Evolutionary conservation across 2,797 vertebrate species (phyloP).

Genomic region (Urocyon cinereoargenteus): DNA sequence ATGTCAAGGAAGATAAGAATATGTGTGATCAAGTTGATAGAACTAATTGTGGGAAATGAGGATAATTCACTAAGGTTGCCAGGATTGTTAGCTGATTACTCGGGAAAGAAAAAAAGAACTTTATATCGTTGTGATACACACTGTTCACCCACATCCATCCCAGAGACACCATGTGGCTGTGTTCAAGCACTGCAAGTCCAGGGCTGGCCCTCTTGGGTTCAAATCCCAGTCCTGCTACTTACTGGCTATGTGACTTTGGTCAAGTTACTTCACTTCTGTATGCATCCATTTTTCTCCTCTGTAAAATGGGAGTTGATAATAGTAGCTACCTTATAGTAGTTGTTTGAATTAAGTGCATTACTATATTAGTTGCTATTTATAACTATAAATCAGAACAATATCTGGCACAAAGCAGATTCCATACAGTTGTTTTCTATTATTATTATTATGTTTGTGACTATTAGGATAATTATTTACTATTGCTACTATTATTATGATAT

Average conservation of each 20-base stretch:
- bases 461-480: neutral
- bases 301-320: neutral
- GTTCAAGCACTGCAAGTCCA: neutral
- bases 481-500: neutral
- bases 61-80: neutral
- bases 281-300: slow-evolving; percentile 22
- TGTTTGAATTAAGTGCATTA: neutral
- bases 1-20: slow-evolving; percentile 30
- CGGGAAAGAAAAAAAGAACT: neutral
- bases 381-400: neutral
- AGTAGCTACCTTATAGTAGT: neutral
- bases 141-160: neutral
- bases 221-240: neutral
- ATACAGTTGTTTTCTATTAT: neutral
- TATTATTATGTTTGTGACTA: neutral
- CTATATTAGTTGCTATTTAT: slow-evolving; percentile 10
- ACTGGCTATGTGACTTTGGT: neutral
- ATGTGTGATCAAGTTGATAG: neutral
- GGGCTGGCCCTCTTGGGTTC: neutral
- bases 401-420: neutral
- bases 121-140: neutral
- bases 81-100: neutral
- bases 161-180: neutral
- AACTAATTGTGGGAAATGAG: neutral
- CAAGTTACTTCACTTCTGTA: neutral